Base-by-base conservation (phyloP, 2,113 vertebrate species). In the Eurystomus gularis region DNA sequence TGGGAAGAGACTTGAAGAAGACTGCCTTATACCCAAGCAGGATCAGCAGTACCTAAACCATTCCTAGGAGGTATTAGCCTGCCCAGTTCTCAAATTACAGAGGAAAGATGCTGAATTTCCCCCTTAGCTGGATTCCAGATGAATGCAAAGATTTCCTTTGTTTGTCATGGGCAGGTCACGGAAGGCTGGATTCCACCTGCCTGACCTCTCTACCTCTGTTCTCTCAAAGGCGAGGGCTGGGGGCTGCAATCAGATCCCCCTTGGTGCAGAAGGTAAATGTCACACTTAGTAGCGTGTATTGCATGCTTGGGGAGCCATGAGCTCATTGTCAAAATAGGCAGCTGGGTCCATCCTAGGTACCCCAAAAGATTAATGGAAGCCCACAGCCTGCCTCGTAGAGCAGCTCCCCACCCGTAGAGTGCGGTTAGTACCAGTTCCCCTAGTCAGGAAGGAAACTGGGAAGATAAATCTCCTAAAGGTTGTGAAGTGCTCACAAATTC, bases 271-370 rank as follows among this genome's bases (percentile, higher is more conserved):
- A 64, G 46, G 48, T 7, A 20, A 71, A 76, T 16, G 18, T 52
- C 54, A 61, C 26, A 35, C 23, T 37, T 42, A 24, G 8, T 49
- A 11, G 61, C 0, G 0, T 23, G 28, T 39, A 61, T 18, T 3
- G 1, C 0, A 1, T 48, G 19, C 46, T 29, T 2, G 1, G 2
- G 11, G 40, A 92, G 21, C 35, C 76, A 44, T 0, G 0, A 76
- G 25, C 49, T 77, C 49, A 21, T 18, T 13, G 52, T 39, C 10
- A 39, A 3, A 64, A 14, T 24, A 31, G 46, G 28, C 28, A 48
- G 23, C 52, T 68, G 57, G 9, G 14, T 75, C 35, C 24, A n/a
- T n/a, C 17, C 25, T 48, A 46, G 17, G 29, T 55, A 81, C 20
- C 26, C 21, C 52, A 39, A 31, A 81, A 52, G 11, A 39, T 39